Evolutionary conservation across 2,888 invertebrate species (phyloP).

Genomic region (Euphydryas editha): DNA sequence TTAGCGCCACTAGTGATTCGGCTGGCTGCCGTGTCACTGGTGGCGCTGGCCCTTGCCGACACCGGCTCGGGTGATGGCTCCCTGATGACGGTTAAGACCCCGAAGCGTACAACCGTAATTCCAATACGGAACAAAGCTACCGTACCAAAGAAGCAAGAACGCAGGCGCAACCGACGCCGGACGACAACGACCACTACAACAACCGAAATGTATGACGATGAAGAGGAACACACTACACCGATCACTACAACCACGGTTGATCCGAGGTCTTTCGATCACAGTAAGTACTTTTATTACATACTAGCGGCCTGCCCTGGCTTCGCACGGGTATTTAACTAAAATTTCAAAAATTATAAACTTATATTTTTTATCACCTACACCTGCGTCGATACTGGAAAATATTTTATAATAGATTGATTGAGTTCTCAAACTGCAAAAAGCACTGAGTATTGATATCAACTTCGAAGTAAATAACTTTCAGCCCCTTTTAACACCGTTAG

Average conservation of each 20-base stretch:
- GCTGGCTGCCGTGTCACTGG: slow-evolving; percentile 71
- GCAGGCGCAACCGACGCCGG: slow-evolving; percentile 60
- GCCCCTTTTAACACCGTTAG: too few relatives aligned
- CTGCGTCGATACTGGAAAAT: too few relatives aligned
- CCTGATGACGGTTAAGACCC: slow-evolving; percentile 37
- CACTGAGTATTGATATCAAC: too few relatives aligned
- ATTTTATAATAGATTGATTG: too few relatives aligned
- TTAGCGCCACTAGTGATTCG: slow-evolving; percentile 77
- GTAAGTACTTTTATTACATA: slow-evolving; percentile 55
- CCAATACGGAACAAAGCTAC: slow-evolving; percentile 47
- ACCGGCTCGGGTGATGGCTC: slow-evolving; percentile 51
- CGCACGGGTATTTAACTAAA: too few relatives aligned
- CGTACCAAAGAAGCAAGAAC: slow-evolving; percentile 52
- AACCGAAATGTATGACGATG: slow-evolving; percentile 59
- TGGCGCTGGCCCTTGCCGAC: slow-evolving; percentile 74
- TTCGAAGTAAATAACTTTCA: too few relatives aligned
- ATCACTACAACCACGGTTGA: slow-evolving; percentile 67
- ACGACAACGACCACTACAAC: slow-evolving; percentile 69
- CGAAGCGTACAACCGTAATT: slow-evolving; percentile 32
- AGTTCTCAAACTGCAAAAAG: too few relatives aligned
- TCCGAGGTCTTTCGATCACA: slow-evolving; percentile 71
- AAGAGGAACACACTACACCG: slow-evolving; percentile 60
- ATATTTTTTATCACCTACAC: too few relatives aligned
- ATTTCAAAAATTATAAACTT: too few relatives aligned
- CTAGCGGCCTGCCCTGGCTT: too few relatives aligned